Evolutionary conservation across 2,113 vertebrate species (phyloP).

Genomic region (Siniperca knerii): DNA sequence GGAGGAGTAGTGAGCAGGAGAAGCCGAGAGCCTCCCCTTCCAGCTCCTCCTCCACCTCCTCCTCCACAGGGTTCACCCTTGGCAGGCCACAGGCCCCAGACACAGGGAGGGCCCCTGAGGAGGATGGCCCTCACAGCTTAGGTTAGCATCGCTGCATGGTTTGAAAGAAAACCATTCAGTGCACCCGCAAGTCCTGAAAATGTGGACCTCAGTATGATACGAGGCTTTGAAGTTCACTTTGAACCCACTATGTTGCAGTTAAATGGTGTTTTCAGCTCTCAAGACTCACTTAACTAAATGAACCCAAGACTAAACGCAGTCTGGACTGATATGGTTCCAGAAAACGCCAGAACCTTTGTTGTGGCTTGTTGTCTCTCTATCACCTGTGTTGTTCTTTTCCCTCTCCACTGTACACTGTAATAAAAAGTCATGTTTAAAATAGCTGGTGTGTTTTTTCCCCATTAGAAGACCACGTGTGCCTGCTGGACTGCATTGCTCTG

Average conservation of each 20-base stretch:
- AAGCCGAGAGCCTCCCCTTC: constrained; percentile 52
- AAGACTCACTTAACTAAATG: background rate
- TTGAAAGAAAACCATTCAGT: background rate
- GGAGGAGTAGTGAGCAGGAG: constrained; percentile 67
- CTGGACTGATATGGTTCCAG: background rate
- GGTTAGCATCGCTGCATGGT: constrained; percentile 74
- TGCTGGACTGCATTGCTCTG: constrained; percentile 94
- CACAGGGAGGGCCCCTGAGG: constrained; percentile 9
- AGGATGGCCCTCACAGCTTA: constrained; percentile 65
- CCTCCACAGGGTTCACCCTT: constrained; percentile 54
- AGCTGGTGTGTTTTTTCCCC: background rate
- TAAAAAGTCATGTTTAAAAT: background rate
- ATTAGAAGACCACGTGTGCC: constrained; percentile 90
- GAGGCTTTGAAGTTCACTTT: background rate
- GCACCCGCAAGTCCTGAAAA: background rate
- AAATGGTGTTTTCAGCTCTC: no score
- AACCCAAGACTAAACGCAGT: background rate
- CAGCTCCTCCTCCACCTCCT: constrained; percentile 34
- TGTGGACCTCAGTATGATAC: background rate
- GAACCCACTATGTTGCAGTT: background rate
- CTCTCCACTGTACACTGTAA: background rate
- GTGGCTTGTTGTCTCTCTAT: background rate
- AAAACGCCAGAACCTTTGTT: background rate
- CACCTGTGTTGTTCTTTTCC: background rate
- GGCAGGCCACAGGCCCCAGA: constrained; percentile 76